Evolutionary conservation across 37 sponge, comb jelly and placozoan genomes (phyloP), one percentile per base, ranked within the genome.

Genomic region (Cliona cf. orientalis): DNA sequence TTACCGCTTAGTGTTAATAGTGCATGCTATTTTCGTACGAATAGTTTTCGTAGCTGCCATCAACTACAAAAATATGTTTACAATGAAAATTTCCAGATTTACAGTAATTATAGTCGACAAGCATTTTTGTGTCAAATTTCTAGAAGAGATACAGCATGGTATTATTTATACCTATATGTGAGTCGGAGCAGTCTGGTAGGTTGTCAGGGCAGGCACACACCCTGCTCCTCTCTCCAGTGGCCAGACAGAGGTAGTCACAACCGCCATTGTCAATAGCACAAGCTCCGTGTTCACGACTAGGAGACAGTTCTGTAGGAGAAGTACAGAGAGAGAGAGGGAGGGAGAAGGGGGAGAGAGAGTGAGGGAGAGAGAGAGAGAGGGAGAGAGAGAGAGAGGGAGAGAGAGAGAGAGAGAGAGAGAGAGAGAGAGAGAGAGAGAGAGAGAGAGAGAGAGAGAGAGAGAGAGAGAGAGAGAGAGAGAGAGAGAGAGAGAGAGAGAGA

Each of bases 211-310:
- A 89, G 14, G 72, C 84, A 83, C 89, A 89, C 22, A 36, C 45
- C 56, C 84, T 46, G 21, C 71, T 43, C 1, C 39, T 78, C 11
- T 26, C 26, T 35, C 64, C 71, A 17, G 37, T n/a, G 41, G 77
- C 42, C 42, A 89, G 66, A 62, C 89, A 89, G 22, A 89, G 37
- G 35, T 80, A 58, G 23, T 63, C 45, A 38, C 92, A 91, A 14
- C 76, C 85, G 3, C 90, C 90, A 46, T 87, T 91, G 56, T 89
- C 57, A 4, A 42, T 46, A n/a, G 67, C 59, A 71, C 92, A 91
- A n/a, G n/a, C 4, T 23, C 42, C n/a, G 74, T 23, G 28, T 5
- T 41, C 53, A 46, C 4, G 49, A 33, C 26, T 43, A 55, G 74
- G 31, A 14, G 74, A 72, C 26, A 26, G 44, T 26, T 5, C 7